Base-by-base conservation (phyloP, 2,113 vertebrate species). In the Cyprinodon tularosa region DNA sequence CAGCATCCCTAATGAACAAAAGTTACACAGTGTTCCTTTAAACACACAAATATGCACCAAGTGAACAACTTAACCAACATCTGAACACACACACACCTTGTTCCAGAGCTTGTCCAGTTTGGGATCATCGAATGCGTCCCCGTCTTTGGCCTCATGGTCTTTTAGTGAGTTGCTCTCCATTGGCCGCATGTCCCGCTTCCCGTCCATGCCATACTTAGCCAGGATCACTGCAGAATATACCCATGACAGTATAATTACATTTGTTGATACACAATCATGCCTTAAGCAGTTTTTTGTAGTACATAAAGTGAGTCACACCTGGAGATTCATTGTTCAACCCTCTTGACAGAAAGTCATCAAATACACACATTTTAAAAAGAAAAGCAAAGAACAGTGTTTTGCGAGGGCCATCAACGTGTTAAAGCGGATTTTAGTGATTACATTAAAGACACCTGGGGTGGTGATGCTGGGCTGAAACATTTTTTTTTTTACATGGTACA, bases 81-180 rank as follows among this genome's bases (percentile, higher is more conserved):
- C 37, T 44, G 77, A 76, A 39, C 7, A 71, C 82, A 81, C 76
- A n/a, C 29, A 29, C 29, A 98, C 98, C 95, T 97, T 98, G 91
- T 96, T 98, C 98, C 98, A 99, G 45, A 99, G 89, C 85, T 99
- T 99, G 81, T 98, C 96, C 83, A 99, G 92, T 77, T 95, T 91
- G 48, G 98, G 98, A 83, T 99, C 98, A 4, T 95, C 96, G 77
- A 99, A 94, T 0, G 79, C 73, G 63, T 97, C 96, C 0, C 94
- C 95, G 36, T 94, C 93, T 39, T 88, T 80, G 63, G 81, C 62
- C 2, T 94, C 92, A 6, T 94, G 93, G 3, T 96, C 96, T 77
- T 93, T 94, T 72, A 98, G 89, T 10, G 89, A 93, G 86, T 99
- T 99, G 87, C 91, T 95, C 77, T 95, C 95, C 75, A 92, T 59